Evolutionary conservation across 2,888 invertebrate genomes (phyloP), one percentile per base, ranked within the genome.

Genomic region (Spilosoma lubricipeda): DNA sequence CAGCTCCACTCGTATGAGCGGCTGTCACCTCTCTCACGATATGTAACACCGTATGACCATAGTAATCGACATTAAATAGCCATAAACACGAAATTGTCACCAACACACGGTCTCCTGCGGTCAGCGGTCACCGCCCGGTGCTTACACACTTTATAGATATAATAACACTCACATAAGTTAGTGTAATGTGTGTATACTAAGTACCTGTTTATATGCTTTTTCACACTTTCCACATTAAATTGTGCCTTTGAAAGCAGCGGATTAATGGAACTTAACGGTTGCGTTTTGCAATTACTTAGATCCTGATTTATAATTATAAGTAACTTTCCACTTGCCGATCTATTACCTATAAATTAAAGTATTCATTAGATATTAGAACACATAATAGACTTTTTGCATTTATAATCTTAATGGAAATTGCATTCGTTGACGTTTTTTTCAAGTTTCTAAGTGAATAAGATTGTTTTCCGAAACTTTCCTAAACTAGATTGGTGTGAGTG

Each of bases 31-130:
- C 79, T 84, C 82, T 70, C 78, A 81, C 79, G 70, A 76, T 77
- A 73, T n/a, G n/a, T 27, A 56, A 71, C 67, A 70, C 70, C 27
- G 36, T 71, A 79, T 70, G 48, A 30, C 42, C 69, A 69, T 64
- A 71, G 70, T 84, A 86, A 78, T 86, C 80, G 81, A 83, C 82
- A 86, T 83, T 83, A 81, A 81, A 82, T 74, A 72, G 80, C 80
- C 85, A 86, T 89, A 88, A 89, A 88, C 85, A 85, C 80, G 78
- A 82, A 76, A 82, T 82, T 85, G 83, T 85, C 77, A 80, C 87
- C 85, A 85, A 89, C 89, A 86, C 72, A 80, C 81, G 88, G 84
- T 87, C 86, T 86, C 91, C 90, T 86, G 90, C 76, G 84, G 89
- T 83, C 86, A 72, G 65, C 66, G 67, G 70, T 72, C 70, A 84